Conservation (phyloP, 1,140 invertebrate species). For the Steinernema feltiae region DNA sequence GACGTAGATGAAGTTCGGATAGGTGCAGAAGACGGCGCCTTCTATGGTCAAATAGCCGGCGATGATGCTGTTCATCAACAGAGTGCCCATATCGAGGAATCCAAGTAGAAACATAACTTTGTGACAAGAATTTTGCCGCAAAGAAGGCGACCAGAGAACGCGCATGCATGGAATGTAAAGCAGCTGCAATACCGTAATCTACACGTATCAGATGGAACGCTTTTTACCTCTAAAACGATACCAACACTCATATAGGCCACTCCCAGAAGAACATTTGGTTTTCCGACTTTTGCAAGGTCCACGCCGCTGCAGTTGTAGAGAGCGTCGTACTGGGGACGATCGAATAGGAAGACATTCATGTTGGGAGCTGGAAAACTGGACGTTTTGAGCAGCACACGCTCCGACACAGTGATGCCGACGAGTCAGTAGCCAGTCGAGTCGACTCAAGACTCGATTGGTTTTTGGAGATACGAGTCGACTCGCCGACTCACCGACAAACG, state of each 20-base stretch:
- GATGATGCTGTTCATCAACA: slow-evolving; percentile 12
- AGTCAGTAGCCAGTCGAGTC: too few species aligned
- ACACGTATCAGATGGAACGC: neutral
- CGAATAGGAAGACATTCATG: neutral
- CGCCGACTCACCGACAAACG: too few species aligned
- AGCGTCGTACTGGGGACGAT: neutral
- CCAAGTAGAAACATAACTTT: slow-evolving; percentile 22
- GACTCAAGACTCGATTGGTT: too few species aligned
- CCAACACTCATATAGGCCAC: neutral
- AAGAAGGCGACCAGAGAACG: neutral
- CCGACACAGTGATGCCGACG: too few species aligned
- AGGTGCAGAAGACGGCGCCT: slow-evolving; percentile 21
- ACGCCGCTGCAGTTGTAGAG: neutral
- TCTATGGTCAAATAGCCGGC: neutral
- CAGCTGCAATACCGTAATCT: neutral
- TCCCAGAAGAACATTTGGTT: neutral
- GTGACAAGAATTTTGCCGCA: slow-evolving; percentile 7
- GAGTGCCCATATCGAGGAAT: slow-evolving; percentile 4
- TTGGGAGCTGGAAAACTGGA: too few species aligned
- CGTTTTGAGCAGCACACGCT: too few species aligned
- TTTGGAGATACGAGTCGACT: too few species aligned
- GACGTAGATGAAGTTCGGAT: slow-evolving; percentile 15
- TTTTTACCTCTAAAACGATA: neutral
- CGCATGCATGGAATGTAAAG: slow-evolving; percentile 10
- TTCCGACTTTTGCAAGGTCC: neutral